Percentiles rank a stretch among this genome's conserved stretches.
These are phyloP conservation scores for Alcis repandata DNA, from an alignment of 2,888 invertebrate species.

Conservation along the genomic window DNA sequence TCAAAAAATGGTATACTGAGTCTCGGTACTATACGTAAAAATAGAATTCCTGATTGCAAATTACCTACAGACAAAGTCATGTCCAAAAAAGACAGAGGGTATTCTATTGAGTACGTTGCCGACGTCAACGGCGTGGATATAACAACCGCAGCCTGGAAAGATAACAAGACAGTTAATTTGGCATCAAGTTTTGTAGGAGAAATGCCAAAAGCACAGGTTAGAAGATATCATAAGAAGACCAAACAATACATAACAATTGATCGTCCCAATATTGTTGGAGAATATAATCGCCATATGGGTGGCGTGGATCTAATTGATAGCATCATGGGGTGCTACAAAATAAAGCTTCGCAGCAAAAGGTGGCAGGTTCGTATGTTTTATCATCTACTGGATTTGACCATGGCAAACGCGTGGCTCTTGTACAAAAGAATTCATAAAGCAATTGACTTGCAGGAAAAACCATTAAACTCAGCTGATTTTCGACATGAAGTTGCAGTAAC, in stretches of 20 bases:
- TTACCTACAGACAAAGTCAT: conserved; percentile 48
- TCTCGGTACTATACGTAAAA: background rate
- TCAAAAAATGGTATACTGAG: background rate
- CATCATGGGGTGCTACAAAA: conserved; percentile 42
- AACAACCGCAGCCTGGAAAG: conserved; percentile 49
- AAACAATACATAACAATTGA: conserved; percentile 42
- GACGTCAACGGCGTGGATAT: conserved; percentile 47
- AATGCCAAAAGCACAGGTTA: conserved; percentile 44
- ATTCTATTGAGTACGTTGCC: conserved; percentile 36
- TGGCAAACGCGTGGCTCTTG: conserved; percentile 51
- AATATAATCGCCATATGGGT: conserved; percentile 51
- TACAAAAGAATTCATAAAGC: conserved; percentile 38
- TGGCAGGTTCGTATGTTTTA: conserved; percentile 57
- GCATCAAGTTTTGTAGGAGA: conserved; percentile 55
- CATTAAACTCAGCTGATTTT: too few relatives aligned
- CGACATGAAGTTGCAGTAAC: too few relatives aligned
- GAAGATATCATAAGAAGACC: conserved; percentile 43
- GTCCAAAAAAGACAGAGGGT: conserved; percentile 39
- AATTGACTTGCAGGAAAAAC: background rate
- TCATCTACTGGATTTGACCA: conserved; percentile 53
- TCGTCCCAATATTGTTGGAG: conserved; percentile 45
- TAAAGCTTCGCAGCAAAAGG: conserved; percentile 31
- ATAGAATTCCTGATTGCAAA: conserved; percentile 50
- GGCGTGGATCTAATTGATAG: conserved; percentile 47
- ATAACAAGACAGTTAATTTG: conserved; percentile 49